Conservation (phyloP, 30 jellyfish, hydroid and myxozoan species). For the Rhopilema esculentum region DNA sequence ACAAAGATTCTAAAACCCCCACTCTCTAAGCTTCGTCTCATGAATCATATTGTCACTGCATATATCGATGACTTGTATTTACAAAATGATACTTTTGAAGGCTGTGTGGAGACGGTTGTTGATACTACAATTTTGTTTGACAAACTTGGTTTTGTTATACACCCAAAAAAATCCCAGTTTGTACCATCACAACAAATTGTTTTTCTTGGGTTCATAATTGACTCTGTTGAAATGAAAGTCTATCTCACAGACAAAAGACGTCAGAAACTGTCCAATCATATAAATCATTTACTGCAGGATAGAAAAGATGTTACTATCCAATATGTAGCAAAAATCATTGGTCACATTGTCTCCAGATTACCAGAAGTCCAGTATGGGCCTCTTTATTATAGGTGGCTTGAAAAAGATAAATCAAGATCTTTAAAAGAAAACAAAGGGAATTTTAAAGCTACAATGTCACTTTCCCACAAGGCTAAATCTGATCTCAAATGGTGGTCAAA, state of each 20-base stretch:
- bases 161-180: constrained; percentile 15
- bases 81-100: constrained; percentile 11
- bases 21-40: constrained; percentile 23
- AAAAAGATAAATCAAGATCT: constrained; percentile 29
- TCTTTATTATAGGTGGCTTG: constrained; percentile 47
- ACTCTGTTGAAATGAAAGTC: constrained; percentile 16
- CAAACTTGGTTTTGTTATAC: constrained; percentile 26
- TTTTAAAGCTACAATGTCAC: constrained; percentile 22
- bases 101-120: constrained; percentile 22
- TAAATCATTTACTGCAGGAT: not conserved
- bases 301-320: not conserved
- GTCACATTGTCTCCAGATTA: constrained; percentile 10
- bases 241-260: not conserved
- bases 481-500: constrained; percentile 54
- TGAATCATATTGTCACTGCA: constrained; percentile 40
- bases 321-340: constrained; percentile 14
- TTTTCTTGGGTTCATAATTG: constrained; percentile 21
- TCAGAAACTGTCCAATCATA: not conserved
- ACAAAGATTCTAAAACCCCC: constrained; percentile 39
- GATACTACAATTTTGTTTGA: constrained; percentile 27
- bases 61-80: constrained; percentile 49
- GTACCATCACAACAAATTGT: constrained; percentile 9
- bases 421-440: constrained; percentile 29
- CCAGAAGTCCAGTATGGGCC: constrained; percentile 58
- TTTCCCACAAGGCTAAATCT: constrained; percentile 17